Base-by-base conservation (phyloP, 37 sponge, comb jelly and placozoan species). In the Aphrocallistes beatrix region DNA sequence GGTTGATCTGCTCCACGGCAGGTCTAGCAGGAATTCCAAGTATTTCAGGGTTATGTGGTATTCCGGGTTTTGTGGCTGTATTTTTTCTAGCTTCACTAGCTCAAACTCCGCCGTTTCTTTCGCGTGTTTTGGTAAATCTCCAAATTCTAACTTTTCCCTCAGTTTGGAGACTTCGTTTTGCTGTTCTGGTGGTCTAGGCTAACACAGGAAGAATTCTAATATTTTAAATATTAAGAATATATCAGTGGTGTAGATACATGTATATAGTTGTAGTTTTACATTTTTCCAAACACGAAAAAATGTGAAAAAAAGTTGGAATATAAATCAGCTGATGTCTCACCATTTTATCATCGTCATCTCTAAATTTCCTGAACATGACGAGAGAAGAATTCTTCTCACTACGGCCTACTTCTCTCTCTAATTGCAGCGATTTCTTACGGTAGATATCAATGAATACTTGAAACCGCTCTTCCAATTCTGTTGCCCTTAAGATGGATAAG, bases 1-100 rank as follows among this genome's bases (percentile, higher is more conserved):
- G 1, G 93, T 92, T 23, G 87, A 82, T 28, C 51, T 84, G 39
- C 49, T 84, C 95, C 95, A 95, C 0, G 95, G 95, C 23, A 95
- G 86, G 38, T 95, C 95, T 47, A 93, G 81, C 81, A 95, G 69
- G 23, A 86, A 90, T 81, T 95, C 95, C 39, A 95, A 83, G 51
- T 95, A 93, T 38, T 87, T 89, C 47, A 60, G 34, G 8, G 75
- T 25, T 60, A 60, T 30, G 34, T 60, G 75, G 34, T 60, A 60
- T 37, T 82, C 40, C 9, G 83, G 45, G 83, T 39, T 40, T 6
- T 82, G 45, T 17, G 45, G 39, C 28, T 82, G 40, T 39, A 39
- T 82, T 23, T 40, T 40, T 28, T 40, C 40, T 28, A 82, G 25
- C 47, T 82, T 82, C 13, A 40, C n/a, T 16, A 82, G 8, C 39